Evolutionary conservation across 2,797 vertebrate genomes (phyloP).

Genomic region (Pitangus sulphuratus): DNA sequence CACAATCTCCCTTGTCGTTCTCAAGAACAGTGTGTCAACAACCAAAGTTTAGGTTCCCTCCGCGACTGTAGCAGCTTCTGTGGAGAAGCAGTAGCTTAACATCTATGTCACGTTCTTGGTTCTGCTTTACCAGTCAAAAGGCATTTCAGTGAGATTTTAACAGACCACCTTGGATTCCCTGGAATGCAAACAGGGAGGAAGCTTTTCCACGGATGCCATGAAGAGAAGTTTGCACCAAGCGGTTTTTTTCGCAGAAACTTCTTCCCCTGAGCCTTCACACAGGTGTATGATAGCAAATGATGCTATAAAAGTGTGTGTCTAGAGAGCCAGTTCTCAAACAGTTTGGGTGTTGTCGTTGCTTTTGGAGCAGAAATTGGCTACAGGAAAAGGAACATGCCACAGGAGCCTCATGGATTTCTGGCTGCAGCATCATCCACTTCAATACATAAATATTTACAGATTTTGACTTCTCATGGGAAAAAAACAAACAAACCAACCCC

Average conservation of each 20-base stretch:
- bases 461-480: neutral
- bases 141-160: neutral
- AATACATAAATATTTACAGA: neutral
- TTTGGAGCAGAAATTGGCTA: neutral
- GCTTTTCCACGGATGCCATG: neutral
- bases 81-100: neutral
- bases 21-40: conserved; percentile 6
- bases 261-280: neutral
- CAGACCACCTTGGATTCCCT: neutral
- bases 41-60: neutral
- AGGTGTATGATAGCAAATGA: neutral
- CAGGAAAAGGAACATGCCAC: neutral
- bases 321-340: neutral
- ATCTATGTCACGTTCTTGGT: neutral
- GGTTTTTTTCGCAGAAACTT: neutral
- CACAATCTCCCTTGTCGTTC: conserved; percentile 25
- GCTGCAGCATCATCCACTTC: neutral
- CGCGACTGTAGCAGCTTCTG: conserved; percentile 9
- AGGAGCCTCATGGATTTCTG: fast-evolving
- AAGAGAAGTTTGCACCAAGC: neutral
- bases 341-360: neutral
- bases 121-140: neutral
- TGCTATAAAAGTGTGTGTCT: fast-evolving
- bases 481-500: fast-evolving
- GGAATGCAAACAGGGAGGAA: neutral